phyloP scores from a whole-genome alignment of 2,113 vertebrate species.

The Mellivora capensis region DNA sequence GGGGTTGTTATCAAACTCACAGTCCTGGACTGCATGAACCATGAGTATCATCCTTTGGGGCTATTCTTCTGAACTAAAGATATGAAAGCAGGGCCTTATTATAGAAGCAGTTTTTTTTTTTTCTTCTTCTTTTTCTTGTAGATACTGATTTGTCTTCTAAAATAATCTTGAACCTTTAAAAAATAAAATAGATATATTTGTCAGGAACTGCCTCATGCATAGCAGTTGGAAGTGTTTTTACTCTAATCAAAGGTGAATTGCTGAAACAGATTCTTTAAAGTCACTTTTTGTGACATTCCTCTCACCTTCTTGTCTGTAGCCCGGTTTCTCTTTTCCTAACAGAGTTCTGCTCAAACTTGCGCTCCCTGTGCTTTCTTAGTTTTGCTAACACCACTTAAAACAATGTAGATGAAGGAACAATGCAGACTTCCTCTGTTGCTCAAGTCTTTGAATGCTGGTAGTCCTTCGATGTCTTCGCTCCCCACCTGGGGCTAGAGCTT shows the following conservation, averaged over 20 bases:
- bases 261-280: neutral
- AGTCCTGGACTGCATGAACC: neutral
- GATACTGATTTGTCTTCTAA: neutral
- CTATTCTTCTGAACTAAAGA: neutral
- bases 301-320: neutral
- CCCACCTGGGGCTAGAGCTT: neutral
- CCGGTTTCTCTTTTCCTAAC: neutral
- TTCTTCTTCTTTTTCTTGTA: neutral
- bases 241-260: neutral
- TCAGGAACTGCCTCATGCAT: neutral
- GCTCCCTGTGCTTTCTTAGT: neutral
- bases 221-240: constrained; percentile 5
- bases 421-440: neutral
- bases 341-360: neutral
- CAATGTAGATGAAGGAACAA: neutral
- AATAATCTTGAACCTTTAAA: constrained; percentile 4
- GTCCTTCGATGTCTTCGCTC: neutral
- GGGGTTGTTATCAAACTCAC: neutral
- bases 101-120: neutral
- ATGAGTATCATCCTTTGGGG: neutral
- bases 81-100: neutral
- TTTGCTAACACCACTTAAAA: neutral
- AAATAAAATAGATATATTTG: constrained; percentile 11
- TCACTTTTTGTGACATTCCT: neutral
- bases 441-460: neutral